Percentiles rank a stretch among this genome's conserved stretches.
Conservation (phyloP, 2,113 vertebrate genomes). For the Leucoraja erinaceus region DNA sequence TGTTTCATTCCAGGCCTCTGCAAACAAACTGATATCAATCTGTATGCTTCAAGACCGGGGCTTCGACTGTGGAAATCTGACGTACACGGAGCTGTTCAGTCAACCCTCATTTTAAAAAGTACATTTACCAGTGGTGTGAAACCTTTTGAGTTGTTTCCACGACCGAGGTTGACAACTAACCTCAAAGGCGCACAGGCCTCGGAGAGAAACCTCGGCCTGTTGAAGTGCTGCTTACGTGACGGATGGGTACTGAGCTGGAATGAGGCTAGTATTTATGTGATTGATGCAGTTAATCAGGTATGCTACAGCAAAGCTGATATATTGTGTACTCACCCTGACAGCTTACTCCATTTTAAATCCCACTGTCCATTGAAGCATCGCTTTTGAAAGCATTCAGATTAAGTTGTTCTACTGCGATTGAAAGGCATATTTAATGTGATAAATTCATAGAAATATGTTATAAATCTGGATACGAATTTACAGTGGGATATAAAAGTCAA, state of each 20-base stretch:
- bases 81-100: slow-evolving; percentile 74
- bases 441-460: neutral
- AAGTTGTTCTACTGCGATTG: neutral
- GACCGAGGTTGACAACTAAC: slow-evolving; percentile 54
- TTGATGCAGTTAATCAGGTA: slow-evolving; percentile 83
- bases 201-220: slow-evolving; percentile 78
- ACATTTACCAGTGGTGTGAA: slow-evolving; percentile 72
- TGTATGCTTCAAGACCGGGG: slow-evolving; percentile 82
- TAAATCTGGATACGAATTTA: neutral
- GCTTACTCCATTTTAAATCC: neutral
- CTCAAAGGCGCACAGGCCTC: slow-evolving; percentile 53
- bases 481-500: neutral
- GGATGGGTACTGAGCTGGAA: slow-evolving; percentile 96
- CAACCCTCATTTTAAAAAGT: slow-evolving; percentile 77
- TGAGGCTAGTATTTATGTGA: slow-evolving; percentile 84
- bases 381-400: neutral
- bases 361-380: neutral
- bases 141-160: slow-evolving; percentile 80
- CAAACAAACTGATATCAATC: slow-evolving; percentile 83
- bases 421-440: neutral
- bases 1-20: slow-evolving; percentile 91
- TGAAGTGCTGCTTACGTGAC: slow-evolving; percentile 77
- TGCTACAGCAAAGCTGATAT: neutral
- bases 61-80: slow-evolving; percentile 89
- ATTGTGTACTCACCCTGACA: neutral